A percentile compares a stretch with the other conserved stretches of the same genome.
Evolutionary conservation across 2,113 vertebrate genomes (phyloP).

Genomic region (Rhabdornis inornatus): DNA sequence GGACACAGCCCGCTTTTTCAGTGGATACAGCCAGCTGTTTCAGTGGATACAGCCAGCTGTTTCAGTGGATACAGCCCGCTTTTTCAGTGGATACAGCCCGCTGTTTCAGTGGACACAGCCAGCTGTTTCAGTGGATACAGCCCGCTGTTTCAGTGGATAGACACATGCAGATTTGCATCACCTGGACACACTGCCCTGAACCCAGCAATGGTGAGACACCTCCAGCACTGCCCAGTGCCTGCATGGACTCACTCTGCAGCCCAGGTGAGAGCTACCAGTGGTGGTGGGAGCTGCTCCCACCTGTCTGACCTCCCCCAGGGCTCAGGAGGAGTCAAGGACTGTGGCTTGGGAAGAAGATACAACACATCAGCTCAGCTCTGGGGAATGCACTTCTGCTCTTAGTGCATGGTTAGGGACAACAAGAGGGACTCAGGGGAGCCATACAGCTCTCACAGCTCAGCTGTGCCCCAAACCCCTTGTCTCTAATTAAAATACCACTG

Average conservation of each 20-base stretch:
- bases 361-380: neutral
- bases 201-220: neutral
- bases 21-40: neutral
- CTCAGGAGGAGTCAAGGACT: fast-evolving
- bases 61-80: too few relatives aligned
- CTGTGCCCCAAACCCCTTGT: neutral
- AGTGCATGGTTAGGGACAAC: neutral
- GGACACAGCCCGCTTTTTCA: neutral
- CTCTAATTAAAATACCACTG: neutral
- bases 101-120: too few relatives aligned
- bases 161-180: neutral
- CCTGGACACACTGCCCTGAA: neutral
- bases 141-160: neutral
- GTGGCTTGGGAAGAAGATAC: neutral
- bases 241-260: neutral
- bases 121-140: neutral
- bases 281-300: neutral
- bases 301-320: neutral
- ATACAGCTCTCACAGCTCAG: neutral
- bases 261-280: neutral
- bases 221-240: neutral
- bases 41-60: neutral
- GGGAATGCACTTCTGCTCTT: neutral
- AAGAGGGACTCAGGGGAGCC: neutral
- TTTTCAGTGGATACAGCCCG: too few relatives aligned